Conservation (phyloP, 2,888 invertebrate genomes). For the Megamerina dolium region DNA sequence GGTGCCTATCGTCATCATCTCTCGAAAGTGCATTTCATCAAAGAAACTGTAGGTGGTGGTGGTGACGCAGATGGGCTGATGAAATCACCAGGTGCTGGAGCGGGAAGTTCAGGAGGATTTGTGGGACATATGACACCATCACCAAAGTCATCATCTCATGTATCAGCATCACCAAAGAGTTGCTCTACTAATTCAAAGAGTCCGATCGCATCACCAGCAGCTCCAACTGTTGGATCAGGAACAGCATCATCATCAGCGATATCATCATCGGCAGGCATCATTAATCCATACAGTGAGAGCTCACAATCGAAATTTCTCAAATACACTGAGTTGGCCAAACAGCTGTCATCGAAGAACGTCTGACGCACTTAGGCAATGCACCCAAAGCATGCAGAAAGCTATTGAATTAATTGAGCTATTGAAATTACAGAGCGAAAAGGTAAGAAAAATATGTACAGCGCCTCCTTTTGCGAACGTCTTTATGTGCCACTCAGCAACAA, state of each 20-base stretch:
- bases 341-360: conserved; percentile 94
- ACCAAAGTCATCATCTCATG: conserved; percentile 33
- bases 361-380: conserved; percentile 51
- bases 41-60: too few relatives aligned
- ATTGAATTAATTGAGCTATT: conserved; percentile 1
- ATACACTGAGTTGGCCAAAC: conserved; percentile 97
- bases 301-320: conserved; percentile 96
- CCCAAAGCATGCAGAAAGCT: conserved; percentile 1
- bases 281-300: conserved; percentile 73
- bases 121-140: conserved; percentile 29
- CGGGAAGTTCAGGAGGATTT: too few relatives aligned
- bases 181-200: conserved; percentile 33
- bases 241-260: conserved; percentile 19
- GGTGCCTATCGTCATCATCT: conserved; percentile 94
- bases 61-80: conserved; percentile 60
- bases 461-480: conserved; percentile 5
- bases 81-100: conserved; percentile 20
- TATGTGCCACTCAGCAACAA: too few relatives aligned
- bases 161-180: conserved; percentile 33
- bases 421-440: not conserved
- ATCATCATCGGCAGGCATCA: conserved; percentile 42
- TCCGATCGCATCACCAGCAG: conserved; percentile 25
- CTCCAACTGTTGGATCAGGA: conserved; percentile 14
- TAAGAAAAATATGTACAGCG: not conserved
- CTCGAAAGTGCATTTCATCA: conserved; percentile 92